Conservation (phyloP, 2,888 invertebrate species). For the Conops quadrifasciatus region DNA sequence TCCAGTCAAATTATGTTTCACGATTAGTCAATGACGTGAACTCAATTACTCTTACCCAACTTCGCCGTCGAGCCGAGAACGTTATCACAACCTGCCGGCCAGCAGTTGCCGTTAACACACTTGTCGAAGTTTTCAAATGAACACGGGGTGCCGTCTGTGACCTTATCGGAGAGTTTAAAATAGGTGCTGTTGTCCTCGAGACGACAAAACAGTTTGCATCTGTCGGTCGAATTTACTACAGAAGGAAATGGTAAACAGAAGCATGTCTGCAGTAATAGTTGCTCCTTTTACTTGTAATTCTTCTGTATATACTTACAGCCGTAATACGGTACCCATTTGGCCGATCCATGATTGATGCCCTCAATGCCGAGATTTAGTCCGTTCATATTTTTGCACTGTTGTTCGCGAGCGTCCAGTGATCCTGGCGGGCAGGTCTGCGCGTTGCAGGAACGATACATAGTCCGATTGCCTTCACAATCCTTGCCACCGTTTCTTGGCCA, state of each 20-base stretch:
- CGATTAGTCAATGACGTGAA: constrained; percentile 48
- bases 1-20: neutral
- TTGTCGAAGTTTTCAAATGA: no score
- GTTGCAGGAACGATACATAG: no score
- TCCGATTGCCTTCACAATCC: constrained; percentile 80
- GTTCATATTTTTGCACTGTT: constrained; percentile 80
- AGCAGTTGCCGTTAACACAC: no score
- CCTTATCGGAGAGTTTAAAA: no score
- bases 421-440: constrained; percentile 74
- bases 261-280: neutral
- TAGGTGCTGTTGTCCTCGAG: no score
- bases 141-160: no score
- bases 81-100: no score
- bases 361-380: constrained; percentile 74
- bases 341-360: constrained; percentile 71
- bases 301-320: constrained; percentile 74
- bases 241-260: no score
- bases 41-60: no score
- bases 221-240: constrained; percentile 66
- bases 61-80: constrained; percentile 76
- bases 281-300: no score
- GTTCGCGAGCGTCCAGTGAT: constrained; percentile 75
- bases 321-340: constrained; percentile 86
- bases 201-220: constrained; percentile 83
- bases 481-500: constrained; percentile 75